Evolutionary conservation across 2,797 vertebrate species (phyloP).

Genomic region (Sebastolobus alascanus): DNA sequence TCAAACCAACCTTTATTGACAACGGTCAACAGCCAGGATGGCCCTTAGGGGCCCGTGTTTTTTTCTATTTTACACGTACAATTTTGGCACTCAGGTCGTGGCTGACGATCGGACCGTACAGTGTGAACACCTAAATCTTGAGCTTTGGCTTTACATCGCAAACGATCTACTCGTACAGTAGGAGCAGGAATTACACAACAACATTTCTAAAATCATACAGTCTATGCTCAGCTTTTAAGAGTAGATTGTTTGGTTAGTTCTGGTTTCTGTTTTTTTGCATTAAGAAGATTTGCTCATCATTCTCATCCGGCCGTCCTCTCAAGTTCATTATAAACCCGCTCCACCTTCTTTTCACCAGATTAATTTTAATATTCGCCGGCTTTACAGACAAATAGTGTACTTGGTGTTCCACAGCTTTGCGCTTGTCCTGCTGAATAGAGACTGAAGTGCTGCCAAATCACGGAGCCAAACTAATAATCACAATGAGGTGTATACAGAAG

Average conservation of each 20-base stretch:
- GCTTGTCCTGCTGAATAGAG: slow-evolving; percentile 38
- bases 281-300: slow-evolving; percentile 36
- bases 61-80: too few species aligned
- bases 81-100: too few species aligned
- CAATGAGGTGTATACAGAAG: slow-evolving; percentile 6
- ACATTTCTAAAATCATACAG: too few species aligned
- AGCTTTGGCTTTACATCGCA: too few species aligned
- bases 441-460: slow-evolving; percentile 32
- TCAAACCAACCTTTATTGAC: too few species aligned
- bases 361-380: slow-evolving; percentile 63
- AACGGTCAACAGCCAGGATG: too few species aligned
- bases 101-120: too few species aligned
- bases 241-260: slow-evolving; percentile 4
- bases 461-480: slow-evolving; percentile 25
- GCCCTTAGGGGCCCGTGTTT: too few species aligned
- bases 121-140: too few species aligned
- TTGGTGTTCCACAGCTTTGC: slow-evolving; percentile 36
- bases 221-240: neutral
- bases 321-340: slow-evolving; percentile 37
- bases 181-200: too few species aligned
- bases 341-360: slow-evolving; percentile 68
- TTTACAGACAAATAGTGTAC: slow-evolving; percentile 63
- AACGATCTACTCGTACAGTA: too few species aligned
- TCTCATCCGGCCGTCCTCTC: slow-evolving; percentile 30
- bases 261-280: neutral